phyloP scores from a whole-genome alignment of 2,113 vertebrate species.

The Ifrita kowaldi region DNA sequence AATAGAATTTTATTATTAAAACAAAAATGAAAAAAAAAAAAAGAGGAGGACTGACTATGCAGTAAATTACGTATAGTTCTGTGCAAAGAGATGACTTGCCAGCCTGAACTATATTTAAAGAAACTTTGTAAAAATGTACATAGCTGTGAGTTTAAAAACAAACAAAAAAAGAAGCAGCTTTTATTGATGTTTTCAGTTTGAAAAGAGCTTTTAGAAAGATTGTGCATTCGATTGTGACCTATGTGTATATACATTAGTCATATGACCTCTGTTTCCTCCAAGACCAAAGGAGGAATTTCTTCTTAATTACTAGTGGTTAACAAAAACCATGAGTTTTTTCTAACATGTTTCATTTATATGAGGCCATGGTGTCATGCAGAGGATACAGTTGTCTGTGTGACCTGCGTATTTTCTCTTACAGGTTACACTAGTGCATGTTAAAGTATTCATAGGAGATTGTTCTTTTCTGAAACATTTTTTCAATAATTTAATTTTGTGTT shows the following conservation, averaged over 20 bases:
- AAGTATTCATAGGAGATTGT: conserved; percentile 63
- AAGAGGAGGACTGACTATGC: conserved; percentile 72
- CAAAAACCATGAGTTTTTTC: conserved; percentile 54
- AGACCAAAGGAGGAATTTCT: conserved; percentile 58
- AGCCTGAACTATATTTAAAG: conserved; percentile 93
- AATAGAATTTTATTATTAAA: conserved; percentile 71
- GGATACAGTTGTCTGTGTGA: conserved; percentile 62
- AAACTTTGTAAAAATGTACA: conserved; percentile 81
- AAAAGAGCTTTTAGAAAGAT: conserved; percentile 81
- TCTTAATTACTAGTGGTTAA: conserved; percentile 66
- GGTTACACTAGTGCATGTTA: conserved; percentile 75
- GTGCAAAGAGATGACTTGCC: conserved; percentile 76
- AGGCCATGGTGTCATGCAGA: conserved; percentile 44
- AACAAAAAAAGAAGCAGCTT: conserved; percentile 69
- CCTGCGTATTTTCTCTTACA: conserved; percentile 63
- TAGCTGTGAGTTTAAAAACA: conserved; percentile 78
- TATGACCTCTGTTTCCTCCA: conserved; percentile 71
- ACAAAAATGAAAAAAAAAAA: conserved; percentile 59
- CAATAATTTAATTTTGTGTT: conserved; percentile 57
- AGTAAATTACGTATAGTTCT: conserved; percentile 69
- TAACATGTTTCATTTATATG: conserved; percentile 65
- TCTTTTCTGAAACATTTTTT: conserved; percentile 23
- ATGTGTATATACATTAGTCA: conserved; percentile 85
- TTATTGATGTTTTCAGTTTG: conserved; percentile 82
- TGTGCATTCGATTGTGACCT: conserved; percentile 79